phyloP scores from a whole-genome alignment of 2,113 vertebrate genomes.

The Phrynosoma blainvillii region DNA sequence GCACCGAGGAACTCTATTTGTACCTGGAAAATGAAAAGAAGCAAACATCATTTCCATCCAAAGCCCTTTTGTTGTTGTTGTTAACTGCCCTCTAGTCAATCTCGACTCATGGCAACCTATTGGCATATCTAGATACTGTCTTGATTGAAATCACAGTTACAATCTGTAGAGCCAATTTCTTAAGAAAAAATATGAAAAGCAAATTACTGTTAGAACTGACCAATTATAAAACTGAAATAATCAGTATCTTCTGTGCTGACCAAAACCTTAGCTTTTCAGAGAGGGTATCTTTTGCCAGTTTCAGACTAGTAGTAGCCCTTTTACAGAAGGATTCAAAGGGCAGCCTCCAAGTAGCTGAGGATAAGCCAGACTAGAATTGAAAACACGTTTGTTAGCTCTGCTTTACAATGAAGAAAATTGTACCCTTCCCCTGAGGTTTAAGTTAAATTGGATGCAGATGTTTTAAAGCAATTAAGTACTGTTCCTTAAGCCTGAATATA shows the following conservation, averaged over 20 bases:
- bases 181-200: background rate
- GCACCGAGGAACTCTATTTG: too few relatives aligned
- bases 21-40: too few relatives aligned
- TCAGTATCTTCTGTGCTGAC: background rate
- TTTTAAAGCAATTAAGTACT: slow-evolving; percentile 7
- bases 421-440: background rate
- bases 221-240: background rate
- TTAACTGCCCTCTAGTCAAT: too few relatives aligned
- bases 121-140: too few relatives aligned
- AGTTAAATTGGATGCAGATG: background rate
- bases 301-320: background rate
- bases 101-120: too few relatives aligned
- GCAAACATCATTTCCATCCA: too few relatives aligned
- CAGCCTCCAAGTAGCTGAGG: slow-evolving; percentile 15
- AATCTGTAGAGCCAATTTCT: background rate
- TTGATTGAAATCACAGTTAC: background rate
- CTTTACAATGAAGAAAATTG: slow-evolving; percentile 4
- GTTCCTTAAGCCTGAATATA: fast-evolving
- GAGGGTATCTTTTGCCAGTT: background rate
- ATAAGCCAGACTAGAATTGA: background rate
- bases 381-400: background rate
- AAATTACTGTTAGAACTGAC: background rate
- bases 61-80: too few relatives aligned
- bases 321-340: background rate
- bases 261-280: background rate